Base-by-base conservation (phyloP, 2,113 vertebrate species). In the Dipodomys merriami region DNA sequence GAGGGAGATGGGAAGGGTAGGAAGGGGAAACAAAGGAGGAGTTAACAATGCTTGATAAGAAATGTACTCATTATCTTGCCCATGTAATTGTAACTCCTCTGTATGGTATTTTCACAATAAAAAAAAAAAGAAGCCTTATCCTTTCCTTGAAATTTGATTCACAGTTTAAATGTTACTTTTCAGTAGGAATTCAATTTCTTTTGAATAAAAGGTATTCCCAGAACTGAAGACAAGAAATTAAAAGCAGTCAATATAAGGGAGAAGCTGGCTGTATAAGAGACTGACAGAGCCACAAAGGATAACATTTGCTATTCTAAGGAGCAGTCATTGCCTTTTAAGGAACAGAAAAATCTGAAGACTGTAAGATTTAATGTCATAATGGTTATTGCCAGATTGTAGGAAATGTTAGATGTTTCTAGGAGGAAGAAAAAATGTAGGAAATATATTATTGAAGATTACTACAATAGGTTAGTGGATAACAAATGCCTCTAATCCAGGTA, bases 121-220 rank as follows among this genome's bases (percentile, higher is more conserved):
- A 39, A 39, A 39, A 39, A 39, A 92, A 46, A 93, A 91, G 68
- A 90, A 92, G 46, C 13, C 4, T 5, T 57, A 3, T n/a, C 73
- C 84, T 57, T 25, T 71, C 46, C 49, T 6, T 35, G 60, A 18
- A 77, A 82, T 53, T 19, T 1, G 39, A 8, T 11, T 39, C 11
- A 13, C 12, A 46, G 20, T 12, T 57, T 83, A 60, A 57, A n/a
- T 84, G 20, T 53, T 64, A 46, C 53, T 27, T 65, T 30, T 8
- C 5, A 11, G 62, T 22, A 91, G 25, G 85, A 92, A 81, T 22
- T 35, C 74, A 57, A 44, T 76, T 91, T 90, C 79, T 90, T 92
- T 64, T 25, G 18, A 90, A 90, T 69, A 76, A 87, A 76, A 20
- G 30, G 25, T 74, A 88, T 68, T 92, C 71, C 60, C 67, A 83